phyloP scores from a whole-genome alignment of 2,113 vertebrate species.

The Dermatemys mawii region DNA sequence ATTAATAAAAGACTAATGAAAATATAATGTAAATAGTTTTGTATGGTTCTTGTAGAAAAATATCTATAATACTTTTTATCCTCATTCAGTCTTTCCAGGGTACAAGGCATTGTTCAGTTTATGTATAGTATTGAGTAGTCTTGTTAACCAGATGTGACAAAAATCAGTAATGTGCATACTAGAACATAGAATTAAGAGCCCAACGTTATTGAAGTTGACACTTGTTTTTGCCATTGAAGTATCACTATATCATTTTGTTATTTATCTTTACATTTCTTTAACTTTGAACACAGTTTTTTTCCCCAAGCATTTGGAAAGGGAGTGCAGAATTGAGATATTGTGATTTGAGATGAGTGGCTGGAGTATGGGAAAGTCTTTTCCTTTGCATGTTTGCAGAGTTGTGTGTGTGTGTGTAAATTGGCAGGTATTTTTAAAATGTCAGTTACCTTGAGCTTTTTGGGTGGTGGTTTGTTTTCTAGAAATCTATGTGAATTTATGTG shows the following conservation, averaged over 20 bases:
- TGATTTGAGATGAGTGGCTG: background rate
- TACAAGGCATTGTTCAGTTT: background rate
- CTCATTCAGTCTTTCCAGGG: background rate
- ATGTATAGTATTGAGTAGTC: background rate
- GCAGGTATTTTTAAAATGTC: background rate
- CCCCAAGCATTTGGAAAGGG: background rate
- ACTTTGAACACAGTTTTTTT: background rate
- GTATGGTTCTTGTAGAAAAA: background rate
- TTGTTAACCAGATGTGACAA: background rate
- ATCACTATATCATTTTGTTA: background rate
- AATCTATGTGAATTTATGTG: background rate
- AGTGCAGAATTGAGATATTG: background rate
- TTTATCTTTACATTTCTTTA: background rate
- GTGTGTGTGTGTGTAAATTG: background rate
- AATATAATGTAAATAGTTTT: background rate
- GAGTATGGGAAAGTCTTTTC: background rate
- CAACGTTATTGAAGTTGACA: background rate
- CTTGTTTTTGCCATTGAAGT: background rate
- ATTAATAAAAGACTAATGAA: background rate
- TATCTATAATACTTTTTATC: background rate
- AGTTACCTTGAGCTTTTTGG: background rate
- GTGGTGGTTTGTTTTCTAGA: constrained; percentile 1
- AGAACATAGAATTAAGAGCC: background rate
- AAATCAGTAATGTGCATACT: background rate
- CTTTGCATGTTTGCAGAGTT: background rate